Evolutionary conservation across 1,140 invertebrate species (phyloP), one percentile per base, ranked within the genome.

Genomic region (Homarus americanus): DNA sequence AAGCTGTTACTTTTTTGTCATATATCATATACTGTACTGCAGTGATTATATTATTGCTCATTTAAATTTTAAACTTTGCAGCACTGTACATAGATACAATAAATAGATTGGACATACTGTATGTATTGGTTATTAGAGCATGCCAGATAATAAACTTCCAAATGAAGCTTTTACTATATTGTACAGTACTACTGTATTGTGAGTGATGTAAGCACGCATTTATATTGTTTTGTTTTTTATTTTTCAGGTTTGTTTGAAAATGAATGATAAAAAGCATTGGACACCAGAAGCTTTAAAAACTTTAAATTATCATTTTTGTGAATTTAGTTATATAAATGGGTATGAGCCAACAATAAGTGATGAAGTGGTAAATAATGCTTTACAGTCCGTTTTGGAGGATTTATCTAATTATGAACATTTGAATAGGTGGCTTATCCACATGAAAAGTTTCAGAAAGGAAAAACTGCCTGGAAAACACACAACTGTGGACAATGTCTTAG

Each of bases 361-460:
- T 36, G 24, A 17, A 24, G 44, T 79, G n/a, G 2, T 87, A 32
- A n/a, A 3, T 78, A 2, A 78, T 28, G 15, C 28, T n/a, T 17
- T 87, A 63, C 15, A 72, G 32, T 20, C 34, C 7, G 17, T 63
- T 41, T 58, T n/a, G 12, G 53, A 63, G 12, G 24, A 87, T 36
- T 38, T 87, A 3, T 58, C 73, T 9, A 1, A 28, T 17, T 58
- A 78, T 78, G 73, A 34, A 38, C 84, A 87, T 63, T 28, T 76
- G 24, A 32, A 40, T 28, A 76, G 84, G 36, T 87, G 84, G 84
- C 36, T 75, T 32, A 87, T 44, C n/a, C 84, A 87, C 20, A 58
- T 87, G 5, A 3, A 58, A 40, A 87, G 32, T 20, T 87, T 63
- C 49, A 63, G 66, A 36, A 36, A n/a, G 4, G 44, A 53, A n/a